Conservation (phyloP, 2,113 vertebrate species). For the Myrmecobius fasciatus region DNA sequence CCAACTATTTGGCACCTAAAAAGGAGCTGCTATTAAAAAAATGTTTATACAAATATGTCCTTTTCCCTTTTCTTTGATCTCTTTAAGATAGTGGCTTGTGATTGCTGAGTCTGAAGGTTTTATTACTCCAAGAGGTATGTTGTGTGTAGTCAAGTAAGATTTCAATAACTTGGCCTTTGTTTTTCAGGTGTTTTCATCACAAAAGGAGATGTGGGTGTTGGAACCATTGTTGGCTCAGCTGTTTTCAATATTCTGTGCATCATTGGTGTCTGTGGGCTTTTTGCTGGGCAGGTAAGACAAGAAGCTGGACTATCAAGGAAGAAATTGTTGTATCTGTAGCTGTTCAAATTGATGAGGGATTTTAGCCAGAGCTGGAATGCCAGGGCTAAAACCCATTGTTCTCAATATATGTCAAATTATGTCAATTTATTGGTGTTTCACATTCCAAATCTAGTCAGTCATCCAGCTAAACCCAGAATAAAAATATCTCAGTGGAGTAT, state of each 20-base stretch:
- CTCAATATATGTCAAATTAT: not conserved
- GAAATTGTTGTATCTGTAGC: fast-evolving
- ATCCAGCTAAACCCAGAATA: not conserved
- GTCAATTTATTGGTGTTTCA: not conserved
- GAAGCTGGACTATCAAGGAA: fast-evolving
- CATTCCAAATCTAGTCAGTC: not conserved
- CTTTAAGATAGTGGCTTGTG: not conserved
- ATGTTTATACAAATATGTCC: not conserved
- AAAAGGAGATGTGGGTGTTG: conserved; percentile 97
- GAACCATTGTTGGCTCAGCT: conserved; percentile 98
- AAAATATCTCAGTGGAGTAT: not conserved
- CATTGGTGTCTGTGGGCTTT: conserved; percentile 97
- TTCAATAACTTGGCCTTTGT: conserved; percentile 59
- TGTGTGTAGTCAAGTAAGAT: not conserved
- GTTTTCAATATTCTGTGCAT: conserved; percentile 99
- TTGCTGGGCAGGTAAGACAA: conserved; percentile 92
- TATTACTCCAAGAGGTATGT: not conserved
- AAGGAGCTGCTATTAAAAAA: not conserved
- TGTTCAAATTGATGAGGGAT: fast-evolving
- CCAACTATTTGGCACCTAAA: not conserved
- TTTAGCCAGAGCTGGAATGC: not conserved
- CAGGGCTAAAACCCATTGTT: not conserved
- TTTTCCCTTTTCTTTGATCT: not conserved
- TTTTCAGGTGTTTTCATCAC: conserved; percentile 97
- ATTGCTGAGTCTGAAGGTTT: not conserved